Conservation (phyloP, 2,113 vertebrate species). For the Phoxinus phoxinus region DNA sequence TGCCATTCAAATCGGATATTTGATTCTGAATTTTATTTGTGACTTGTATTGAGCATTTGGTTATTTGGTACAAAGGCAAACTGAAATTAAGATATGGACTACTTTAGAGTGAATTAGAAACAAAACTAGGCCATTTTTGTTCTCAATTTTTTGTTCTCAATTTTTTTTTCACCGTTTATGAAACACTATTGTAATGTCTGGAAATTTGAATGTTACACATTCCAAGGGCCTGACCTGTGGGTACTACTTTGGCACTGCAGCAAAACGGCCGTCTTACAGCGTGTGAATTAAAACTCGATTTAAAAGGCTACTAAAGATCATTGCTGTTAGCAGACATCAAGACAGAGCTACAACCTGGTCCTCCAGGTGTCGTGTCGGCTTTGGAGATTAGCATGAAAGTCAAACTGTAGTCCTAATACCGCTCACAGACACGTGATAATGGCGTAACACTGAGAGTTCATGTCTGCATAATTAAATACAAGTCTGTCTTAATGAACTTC, state of each 20-base stretch:
- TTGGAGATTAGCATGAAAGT: conserved; percentile 18
- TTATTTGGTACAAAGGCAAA: too few relatives aligned
- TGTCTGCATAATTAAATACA: conserved; percentile 24
- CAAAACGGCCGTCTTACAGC: neutral
- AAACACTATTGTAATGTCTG: neutral
- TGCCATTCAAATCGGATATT: too few relatives aligned
- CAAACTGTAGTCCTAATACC: neutral
- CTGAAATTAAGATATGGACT: too few relatives aligned
- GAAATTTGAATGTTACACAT: neutral
- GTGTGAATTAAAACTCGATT: neutral
- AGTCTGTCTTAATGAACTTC: neutral
- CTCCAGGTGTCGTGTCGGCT: neutral
- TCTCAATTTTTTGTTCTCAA: too few relatives aligned
- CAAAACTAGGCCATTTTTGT: too few relatives aligned
- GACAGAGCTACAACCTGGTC: neutral
- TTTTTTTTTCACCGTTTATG: too few relatives aligned
- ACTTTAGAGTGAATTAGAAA: too few relatives aligned
- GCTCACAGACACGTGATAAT: neutral
- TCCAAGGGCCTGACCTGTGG: neutral
- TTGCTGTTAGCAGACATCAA: neutral
- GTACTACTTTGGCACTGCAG: neutral
- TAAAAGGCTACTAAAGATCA: neutral
- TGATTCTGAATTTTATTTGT: too few relatives aligned
- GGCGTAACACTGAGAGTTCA: neutral
- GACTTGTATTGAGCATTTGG: too few relatives aligned